Base-by-base conservation (phyloP, 2,797 vertebrate species). In the Pangasius larnaudii region DNA sequence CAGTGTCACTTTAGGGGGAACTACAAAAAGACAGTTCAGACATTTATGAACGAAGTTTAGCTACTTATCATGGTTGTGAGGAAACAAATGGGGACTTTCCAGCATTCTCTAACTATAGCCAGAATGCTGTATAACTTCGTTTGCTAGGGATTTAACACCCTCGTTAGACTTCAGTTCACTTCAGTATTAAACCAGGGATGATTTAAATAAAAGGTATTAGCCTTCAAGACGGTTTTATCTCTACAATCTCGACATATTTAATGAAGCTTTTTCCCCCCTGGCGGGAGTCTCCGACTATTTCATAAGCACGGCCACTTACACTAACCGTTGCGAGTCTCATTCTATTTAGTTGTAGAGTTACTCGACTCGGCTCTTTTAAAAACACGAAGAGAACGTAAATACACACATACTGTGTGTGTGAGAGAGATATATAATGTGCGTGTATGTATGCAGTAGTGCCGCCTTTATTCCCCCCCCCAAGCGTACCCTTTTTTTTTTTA, bases 41-140 rank as follows among this genome's bases (percentile, higher is more conserved):
- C 19, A 1, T 71, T 36, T 7, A 46, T 14, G 49, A 33, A 30
- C 75, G 1, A 78, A 4, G n/a, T 53, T 9, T 19, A 33, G 8
- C 51, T 53, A 30, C 11, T 27, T 59, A 59, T 56, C 30, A 59
- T 61, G 24, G 5, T 5, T 1, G 18, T 16, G 49, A 11, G n/a
- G 16, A 56, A 53, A 51, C 77, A 56, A 22, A 39, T 4, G 0
- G 79, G 79, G 79, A 61, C 79, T 81, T 81, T 81, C 79, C 78
- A 77, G 27, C 1, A n/a, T 19, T 53, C 0, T 53, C 27, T 75
- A 10, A 58, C 56, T 46, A 58, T 22, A 2, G 49, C n/a, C 14
- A 51, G 5, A 2, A 27, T 53, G 39, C n/a, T 5, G 7, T 79
- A 1, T 18, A 16, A n/a, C 5, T n/a, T 51, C 24, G 27, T 46